phyloP scores from a whole-genome alignment of 2,113 vertebrate species.

The Ctenodactylus gundi region DNA sequence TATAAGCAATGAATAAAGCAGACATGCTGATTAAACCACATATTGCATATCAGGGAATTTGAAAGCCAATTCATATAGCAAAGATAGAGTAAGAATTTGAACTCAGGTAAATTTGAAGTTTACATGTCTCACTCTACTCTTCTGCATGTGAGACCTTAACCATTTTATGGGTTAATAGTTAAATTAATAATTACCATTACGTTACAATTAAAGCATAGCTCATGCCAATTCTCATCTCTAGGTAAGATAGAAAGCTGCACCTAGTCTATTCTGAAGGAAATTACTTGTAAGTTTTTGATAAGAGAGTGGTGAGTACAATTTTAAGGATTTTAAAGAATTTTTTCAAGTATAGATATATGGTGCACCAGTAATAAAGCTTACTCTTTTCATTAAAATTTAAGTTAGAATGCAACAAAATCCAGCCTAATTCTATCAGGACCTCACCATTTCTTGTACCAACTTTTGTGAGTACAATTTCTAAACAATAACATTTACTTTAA shows the following conservation, averaged over 20 bases:
- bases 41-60: neutral
- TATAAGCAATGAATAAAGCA: neutral
- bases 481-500: neutral
- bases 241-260: neutral
- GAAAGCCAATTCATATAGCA: neutral
- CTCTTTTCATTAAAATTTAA: neutral
- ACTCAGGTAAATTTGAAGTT: neutral
- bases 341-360: neutral
- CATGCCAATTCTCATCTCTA: neutral
- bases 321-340: neutral
- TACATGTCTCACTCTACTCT: neutral
- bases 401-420: neutral
- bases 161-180: constrained; percentile 1
- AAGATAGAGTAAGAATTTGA: neutral
- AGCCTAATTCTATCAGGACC: neutral
- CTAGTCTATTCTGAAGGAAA: neutral
- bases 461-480: neutral
- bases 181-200: neutral
- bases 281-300: neutral
- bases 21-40: constrained; percentile 1
- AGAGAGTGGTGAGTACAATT: neutral
- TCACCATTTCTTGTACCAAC: neutral
- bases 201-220: neutral
- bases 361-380: neutral
- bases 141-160: neutral